These are phyloP conservation scores for Arbacia lixula DNA, from an alignment of 53 echinoderm and acorn worm species.

Conservation along the genomic window DNA sequence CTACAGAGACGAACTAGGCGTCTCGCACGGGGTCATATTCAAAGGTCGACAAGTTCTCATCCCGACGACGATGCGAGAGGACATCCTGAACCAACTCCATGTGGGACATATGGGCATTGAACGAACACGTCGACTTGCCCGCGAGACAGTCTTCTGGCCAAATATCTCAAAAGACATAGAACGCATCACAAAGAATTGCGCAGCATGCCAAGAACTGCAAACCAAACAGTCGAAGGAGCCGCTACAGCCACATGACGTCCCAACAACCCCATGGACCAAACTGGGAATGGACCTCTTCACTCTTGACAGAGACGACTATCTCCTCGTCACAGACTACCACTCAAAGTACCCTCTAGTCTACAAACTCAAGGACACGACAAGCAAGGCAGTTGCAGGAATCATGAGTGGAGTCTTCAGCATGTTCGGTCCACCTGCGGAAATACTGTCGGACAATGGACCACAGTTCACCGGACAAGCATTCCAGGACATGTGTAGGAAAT, in stretches of 20 bases:
- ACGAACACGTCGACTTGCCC: too few species aligned
- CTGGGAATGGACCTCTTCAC: slow-evolving; percentile 67
- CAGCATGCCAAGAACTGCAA: too few species aligned
- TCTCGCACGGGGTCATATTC: slow-evolving; percentile 36
- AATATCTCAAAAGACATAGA: too few species aligned
- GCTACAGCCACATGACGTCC: slow-evolving; percentile 66
- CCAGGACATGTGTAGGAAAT: slow-evolving; percentile 62
- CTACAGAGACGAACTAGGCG: slow-evolving; percentile 44
- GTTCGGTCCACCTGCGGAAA: slow-evolving; percentile 53
- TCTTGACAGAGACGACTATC: slow-evolving; percentile 28
- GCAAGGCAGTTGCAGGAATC: slow-evolving; percentile 1
- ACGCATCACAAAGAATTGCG: too few species aligned
- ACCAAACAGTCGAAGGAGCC: too few species aligned
- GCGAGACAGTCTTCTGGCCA: too few species aligned
- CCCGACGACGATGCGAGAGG: slow-evolving; percentile 30
- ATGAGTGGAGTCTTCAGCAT: too few species aligned
- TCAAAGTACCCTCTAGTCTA: slow-evolving; percentile 26
- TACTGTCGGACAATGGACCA: slow-evolving; percentile 73
- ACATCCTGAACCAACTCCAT: slow-evolving; percentile 59
- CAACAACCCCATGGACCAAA: slow-evolving; percentile 61
- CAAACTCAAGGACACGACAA: slow-evolving; percentile 14
- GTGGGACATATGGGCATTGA: slow-evolving; percentile 62
- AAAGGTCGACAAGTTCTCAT: slow-evolving; percentile 59
- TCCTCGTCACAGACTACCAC: slow-evolving; percentile 14
- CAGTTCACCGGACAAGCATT: slow-evolving; percentile 65